A percentile compares a stretch with the other conserved stretches of the same genome.
These are phyloP conservation scores for Drosophila fuyamai DNA, from an alignment of 1,140 invertebrate genomes.

Conservation along the genomic window DNA sequence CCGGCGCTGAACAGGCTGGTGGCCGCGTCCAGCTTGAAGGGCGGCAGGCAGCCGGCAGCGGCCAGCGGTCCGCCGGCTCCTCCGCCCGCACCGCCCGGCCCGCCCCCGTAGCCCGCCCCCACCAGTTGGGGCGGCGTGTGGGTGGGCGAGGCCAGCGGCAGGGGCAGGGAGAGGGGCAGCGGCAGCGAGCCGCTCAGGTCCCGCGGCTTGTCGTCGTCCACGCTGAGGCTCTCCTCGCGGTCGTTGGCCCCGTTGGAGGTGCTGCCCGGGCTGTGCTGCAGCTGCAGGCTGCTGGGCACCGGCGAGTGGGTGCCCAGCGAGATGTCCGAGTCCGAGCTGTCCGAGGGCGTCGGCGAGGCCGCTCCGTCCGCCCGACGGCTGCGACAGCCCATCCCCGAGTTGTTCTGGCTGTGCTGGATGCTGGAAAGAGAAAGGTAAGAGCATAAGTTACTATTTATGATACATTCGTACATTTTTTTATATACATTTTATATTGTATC, in stretches of 20 bases:
- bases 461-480: not conserved
- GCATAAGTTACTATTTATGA: not conserved
- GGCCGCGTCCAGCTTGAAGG: conserved; percentile 76
- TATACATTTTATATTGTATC: too few relatives aligned
- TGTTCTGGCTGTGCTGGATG: conserved; percentile 84
- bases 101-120: conserved; percentile 35
- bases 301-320: conserved; percentile 86
- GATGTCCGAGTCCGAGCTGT: conserved; percentile 86
- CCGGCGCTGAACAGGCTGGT: conserved; percentile 80
- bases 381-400: conserved; percentile 69
- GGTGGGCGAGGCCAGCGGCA: conserved; percentile 56
- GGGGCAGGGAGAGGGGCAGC: conserved; percentile 49
- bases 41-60: conserved; percentile 64
- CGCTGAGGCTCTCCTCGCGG: conserved; percentile 77
- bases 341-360: conserved; percentile 80
- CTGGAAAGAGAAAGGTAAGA: conserved; percentile 45
- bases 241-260: conserved; percentile 83
- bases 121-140: conserved; percentile 60
- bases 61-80: conserved; percentile 26
- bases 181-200: conserved; percentile 70
- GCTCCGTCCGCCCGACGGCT: conserved; percentile 77
- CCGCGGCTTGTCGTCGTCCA: conserved; percentile 82
- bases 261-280: conserved; percentile 84
- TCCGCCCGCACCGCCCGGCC: conserved; percentile 21
- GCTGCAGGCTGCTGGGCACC: conserved; percentile 84